Conservation (phyloP, 2,888 invertebrate genomes). For the Zelleria hepariella region DNA sequence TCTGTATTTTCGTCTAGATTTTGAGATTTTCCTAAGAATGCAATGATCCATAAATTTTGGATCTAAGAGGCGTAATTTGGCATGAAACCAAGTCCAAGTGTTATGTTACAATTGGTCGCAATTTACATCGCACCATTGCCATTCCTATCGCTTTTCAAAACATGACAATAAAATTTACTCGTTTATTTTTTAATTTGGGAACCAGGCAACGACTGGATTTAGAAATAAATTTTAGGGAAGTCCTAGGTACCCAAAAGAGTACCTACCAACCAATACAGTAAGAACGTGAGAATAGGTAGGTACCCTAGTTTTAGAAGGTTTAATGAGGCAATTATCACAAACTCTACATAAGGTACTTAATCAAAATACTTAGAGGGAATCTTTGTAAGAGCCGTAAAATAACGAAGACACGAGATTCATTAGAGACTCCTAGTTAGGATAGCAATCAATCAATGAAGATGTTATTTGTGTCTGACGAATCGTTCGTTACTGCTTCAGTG, state of each 20-base stretch:
- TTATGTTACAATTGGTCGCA: conserved; percentile 3
- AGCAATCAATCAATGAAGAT: not conserved
- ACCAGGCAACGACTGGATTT: not conserved
- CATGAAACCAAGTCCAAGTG: conserved; percentile 20
- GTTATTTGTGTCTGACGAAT: not conserved
- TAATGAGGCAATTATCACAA: no score
- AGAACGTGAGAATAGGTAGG: no score
- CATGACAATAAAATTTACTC: not conserved
- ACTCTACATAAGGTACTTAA: no score
- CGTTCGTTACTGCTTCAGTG: not conserved
- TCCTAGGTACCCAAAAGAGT: no score
- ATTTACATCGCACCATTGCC: not conserved
- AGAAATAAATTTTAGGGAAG: no score
- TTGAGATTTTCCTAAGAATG: not conserved
- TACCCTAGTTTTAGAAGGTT: no score
- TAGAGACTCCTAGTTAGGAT: not conserved
- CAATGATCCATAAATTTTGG: conserved; percentile 3
- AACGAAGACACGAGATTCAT: not conserved
- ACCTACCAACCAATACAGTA: no score
- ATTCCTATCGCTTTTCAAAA: not conserved
- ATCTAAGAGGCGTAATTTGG: conserved; percentile 22
- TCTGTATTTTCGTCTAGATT: not conserved
- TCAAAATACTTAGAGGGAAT: no score
- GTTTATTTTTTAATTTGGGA: not conserved
- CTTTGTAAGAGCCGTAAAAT: not conserved